Evolutionary conservation across 2,797 vertebrate species (phyloP).

Genomic region (Percopsis omiscomaycus): DNA sequence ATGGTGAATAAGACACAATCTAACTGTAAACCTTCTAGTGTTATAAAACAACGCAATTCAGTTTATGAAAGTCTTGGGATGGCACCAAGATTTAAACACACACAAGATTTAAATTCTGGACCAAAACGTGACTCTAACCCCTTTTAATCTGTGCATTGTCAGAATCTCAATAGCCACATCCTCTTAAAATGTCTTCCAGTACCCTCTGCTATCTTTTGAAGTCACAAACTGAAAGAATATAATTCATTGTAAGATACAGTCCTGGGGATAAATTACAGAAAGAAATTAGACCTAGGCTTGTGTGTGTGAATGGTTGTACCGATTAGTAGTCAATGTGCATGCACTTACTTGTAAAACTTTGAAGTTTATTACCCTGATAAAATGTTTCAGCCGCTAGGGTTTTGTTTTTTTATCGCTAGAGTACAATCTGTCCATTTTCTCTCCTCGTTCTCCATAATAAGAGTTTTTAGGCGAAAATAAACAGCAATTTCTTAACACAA

Average conservation of each 20-base stretch:
- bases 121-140: not conserved
- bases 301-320: conserved; percentile 19
- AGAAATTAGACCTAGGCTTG: conserved; percentile 33
- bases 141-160: not conserved
- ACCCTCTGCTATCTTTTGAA: not conserved
- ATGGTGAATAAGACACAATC: no score
- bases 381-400: not conserved
- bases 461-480: conserved; percentile 35
- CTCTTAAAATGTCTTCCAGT: not conserved
- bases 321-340: conserved; percentile 46
- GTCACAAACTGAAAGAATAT: not conserved
- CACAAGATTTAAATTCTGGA: not conserved
- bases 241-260: not conserved
- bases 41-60: no score
- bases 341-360: conserved; percentile 11
- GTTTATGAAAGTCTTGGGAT: no score
- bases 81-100: no score
- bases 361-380: not conserved
- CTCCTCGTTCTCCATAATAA: conserved; percentile 43
- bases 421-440: conserved; percentile 42
- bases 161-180: not conserved
- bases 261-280: conserved; percentile 9
- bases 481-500: conserved; percentile 18
- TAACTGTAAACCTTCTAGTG: no score
- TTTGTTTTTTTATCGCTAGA: not conserved